Evolutionary conservation across 1,140 invertebrate species (phyloP).

Genomic region (Phymastichus coffea): DNA sequence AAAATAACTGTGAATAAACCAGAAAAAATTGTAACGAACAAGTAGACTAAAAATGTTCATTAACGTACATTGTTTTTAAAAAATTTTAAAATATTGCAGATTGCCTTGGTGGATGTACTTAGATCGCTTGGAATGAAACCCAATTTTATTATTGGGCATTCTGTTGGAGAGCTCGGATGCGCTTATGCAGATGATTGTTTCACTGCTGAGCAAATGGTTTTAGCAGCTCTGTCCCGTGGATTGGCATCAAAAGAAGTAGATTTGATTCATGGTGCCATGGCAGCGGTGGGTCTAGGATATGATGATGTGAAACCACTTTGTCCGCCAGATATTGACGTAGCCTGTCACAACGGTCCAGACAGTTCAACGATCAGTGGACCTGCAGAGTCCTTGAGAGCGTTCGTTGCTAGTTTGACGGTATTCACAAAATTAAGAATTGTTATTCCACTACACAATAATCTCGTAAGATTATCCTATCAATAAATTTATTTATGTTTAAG

Average conservation of each 20-base stretch:
- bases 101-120: slow-evolving; percentile 80
- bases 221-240: slow-evolving; percentile 70
- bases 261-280: slow-evolving; percentile 56
- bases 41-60: background rate
- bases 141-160: slow-evolving; percentile 85
- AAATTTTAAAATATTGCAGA: slow-evolving; percentile 54
- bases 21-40: background rate
- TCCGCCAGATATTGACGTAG: slow-evolving; percentile 61
- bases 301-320: slow-evolving; percentile 46
- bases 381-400: slow-evolving; percentile 45
- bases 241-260: slow-evolving; percentile 57
- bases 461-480: slow-evolving; percentile 26
- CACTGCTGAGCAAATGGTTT: slow-evolving; percentile 79
- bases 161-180: slow-evolving; percentile 87
- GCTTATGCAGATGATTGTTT: slow-evolving; percentile 86
- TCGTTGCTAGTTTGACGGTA: slow-evolving; percentile 48
- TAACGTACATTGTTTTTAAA: background rate
- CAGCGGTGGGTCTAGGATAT: slow-evolving; percentile 56
- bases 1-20: background rate
- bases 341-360: slow-evolving; percentile 69
- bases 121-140: slow-evolving; percentile 69
- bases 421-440: background rate
- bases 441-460: slow-evolving; percentile 73
- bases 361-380: slow-evolving; percentile 70
- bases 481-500: slow-evolving; percentile 61